A percentile compares a stretch with the other conserved stretches of the same genome.
These are phyloP conservation scores for Rhinichthys osculus DNA, from an alignment of 2,797 vertebrate species.

Conservation along the genomic window DNA sequence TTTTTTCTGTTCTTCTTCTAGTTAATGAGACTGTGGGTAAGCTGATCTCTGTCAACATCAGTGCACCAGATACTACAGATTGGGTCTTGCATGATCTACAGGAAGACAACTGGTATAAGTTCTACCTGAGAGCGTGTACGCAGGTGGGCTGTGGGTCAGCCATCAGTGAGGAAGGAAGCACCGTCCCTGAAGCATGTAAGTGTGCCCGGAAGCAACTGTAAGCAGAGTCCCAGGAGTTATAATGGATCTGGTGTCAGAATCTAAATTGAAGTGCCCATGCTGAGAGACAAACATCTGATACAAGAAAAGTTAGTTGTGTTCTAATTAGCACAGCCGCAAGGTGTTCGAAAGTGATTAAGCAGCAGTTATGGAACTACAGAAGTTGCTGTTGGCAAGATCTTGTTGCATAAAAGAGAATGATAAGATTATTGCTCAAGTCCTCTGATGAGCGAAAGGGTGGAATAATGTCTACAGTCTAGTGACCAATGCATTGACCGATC, in stretches of 20 bases:
- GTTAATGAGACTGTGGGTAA: constrained; percentile 87
- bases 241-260: constrained; percentile 37
- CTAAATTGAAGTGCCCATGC: constrained; percentile 7
- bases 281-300: constrained; percentile 32
- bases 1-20: constrained; percentile 68
- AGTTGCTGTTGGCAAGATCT: constrained; percentile 24
- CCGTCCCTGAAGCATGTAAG: constrained; percentile 81
- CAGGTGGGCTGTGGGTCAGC: constrained; percentile 85
- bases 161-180: constrained; percentile 81
- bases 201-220: constrained; percentile 48
- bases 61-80: constrained; percentile 77
- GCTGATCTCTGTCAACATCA: constrained; percentile 80
- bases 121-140: constrained; percentile 90
- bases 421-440: constrained; percentile 6
- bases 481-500: background rate
- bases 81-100: constrained; percentile 80
- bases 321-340: constrained; percentile 34
- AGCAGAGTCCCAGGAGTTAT: background rate
- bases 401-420: background rate
- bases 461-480: background rate
- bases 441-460: background rate
- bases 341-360: constrained; percentile 48
- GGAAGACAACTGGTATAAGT: constrained; percentile 84
- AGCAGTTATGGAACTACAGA: background rate
- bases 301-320: constrained; percentile 33